Conservation (phyloP, 2,888 invertebrate species). For the Antitype chi region DNA sequence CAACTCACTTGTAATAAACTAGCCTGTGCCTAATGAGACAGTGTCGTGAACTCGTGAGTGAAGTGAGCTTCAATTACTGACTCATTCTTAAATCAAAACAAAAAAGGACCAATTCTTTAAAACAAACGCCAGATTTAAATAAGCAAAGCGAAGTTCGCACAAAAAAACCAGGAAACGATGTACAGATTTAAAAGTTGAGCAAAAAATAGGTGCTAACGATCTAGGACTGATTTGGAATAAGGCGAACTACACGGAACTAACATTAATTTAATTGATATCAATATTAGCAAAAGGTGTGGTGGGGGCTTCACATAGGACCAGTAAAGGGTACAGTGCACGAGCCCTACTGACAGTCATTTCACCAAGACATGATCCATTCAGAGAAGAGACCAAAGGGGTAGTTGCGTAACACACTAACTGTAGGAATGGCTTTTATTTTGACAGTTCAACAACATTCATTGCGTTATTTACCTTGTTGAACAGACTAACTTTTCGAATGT, state of each 20-base stretch:
- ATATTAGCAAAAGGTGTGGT: not conserved
- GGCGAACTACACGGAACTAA: slow-evolving; percentile 24
- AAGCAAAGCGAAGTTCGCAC: not conserved
- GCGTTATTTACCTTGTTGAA: too few species aligned
- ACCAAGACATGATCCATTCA: too few species aligned
- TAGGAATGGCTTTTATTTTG: too few species aligned
- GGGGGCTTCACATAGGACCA: not conserved
- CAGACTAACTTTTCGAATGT: too few species aligned
- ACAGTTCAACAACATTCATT: too few species aligned
- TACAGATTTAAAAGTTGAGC: not conserved
- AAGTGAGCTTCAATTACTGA: not conserved
- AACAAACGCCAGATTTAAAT: slow-evolving; percentile 28
- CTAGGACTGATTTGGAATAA: slow-evolving; percentile 40
- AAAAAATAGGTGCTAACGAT: slow-evolving; percentile 55
- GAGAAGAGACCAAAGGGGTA: not conserved
- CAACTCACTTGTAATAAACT: not conserved
- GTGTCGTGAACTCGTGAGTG: not conserved
- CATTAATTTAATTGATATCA: not conserved
- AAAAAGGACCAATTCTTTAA: slow-evolving; percentile 24
- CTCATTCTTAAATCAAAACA: not conserved
- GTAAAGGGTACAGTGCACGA: not conserved
- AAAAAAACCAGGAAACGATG: slow-evolving; percentile 50
- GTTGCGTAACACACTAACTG: too few species aligned
- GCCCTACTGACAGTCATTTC: not conserved
- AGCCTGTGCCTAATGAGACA: not conserved